These are phyloP conservation scores for Lycodopsis pacificus DNA, from an alignment of 2,797 vertebrate species.

Conservation along the genomic window DNA sequence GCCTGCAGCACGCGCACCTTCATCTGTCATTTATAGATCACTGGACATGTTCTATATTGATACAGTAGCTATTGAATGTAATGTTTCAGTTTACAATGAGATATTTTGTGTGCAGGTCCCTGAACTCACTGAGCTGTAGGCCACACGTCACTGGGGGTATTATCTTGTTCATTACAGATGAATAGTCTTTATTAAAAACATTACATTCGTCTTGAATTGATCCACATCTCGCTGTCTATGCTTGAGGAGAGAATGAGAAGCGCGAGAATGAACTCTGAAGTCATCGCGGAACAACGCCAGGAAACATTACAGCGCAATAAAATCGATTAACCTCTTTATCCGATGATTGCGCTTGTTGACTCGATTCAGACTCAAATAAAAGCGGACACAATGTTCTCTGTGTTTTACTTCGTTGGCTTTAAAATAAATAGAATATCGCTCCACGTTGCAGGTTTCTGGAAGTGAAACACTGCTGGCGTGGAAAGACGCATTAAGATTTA, in stretches of 20 bases:
- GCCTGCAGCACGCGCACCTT: not conserved
- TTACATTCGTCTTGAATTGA: slow-evolving; percentile 6
- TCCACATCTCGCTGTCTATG: not conserved
- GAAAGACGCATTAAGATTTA: no score
- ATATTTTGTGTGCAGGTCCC: not conserved
- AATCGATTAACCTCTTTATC: slow-evolving; percentile 43
- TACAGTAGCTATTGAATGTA: not conserved
- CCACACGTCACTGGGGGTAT: not conserved
- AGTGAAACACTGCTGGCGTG: not conserved
- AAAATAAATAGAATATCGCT: not conserved
- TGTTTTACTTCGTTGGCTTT: not conserved
- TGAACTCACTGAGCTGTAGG: not conserved
- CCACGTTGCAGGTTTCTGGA: not conserved
- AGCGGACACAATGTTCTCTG: slow-evolving; percentile 21
- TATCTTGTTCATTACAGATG: not conserved
- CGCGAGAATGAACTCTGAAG: slow-evolving; percentile 28
- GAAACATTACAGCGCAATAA: slow-evolving; percentile 42
- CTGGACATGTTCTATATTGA: not conserved
- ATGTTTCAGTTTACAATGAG: not conserved
- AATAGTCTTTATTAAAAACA: not conserved
- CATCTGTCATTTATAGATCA: not conserved
- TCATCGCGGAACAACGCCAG: slow-evolving; percentile 32
- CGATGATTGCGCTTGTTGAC: slow-evolving; percentile 14
- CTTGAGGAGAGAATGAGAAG: not conserved
- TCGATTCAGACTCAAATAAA: slow-evolving; percentile 38